Base-by-base conservation (phyloP, 1,140 invertebrate genomes). In the Triops longicaudatus region DNA sequence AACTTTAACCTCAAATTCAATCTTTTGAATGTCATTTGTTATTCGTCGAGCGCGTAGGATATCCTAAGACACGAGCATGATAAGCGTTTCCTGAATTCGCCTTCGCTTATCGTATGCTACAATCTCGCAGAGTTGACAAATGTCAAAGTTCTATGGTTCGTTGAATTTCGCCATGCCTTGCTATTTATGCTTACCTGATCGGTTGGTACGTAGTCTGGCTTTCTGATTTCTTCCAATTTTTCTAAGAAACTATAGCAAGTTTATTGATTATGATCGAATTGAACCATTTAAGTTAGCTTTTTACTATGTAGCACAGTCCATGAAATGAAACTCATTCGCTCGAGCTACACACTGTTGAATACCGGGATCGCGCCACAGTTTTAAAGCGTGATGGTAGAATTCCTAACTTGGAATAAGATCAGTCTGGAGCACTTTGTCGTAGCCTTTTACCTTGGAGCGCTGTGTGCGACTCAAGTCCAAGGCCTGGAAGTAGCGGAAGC, bases 291-390 rank as follows among this genome's bases (percentile, higher is more conserved):
- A 71, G 0, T 14, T n/a, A 26, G 26, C 17, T 37, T 26, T 79
- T 86, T 84, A 90, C 89, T 94, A 93, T 88, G 92, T 90, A 12
- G 93, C 91, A 81, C 91, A 92, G 81, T 94, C 92, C 77, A 93
- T 89, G 22, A 93, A 83, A 81, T 92, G 91, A 81, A 90, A 93
- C 84, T 93, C 91, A 81, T 92, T 92, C 0, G 91, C 91, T 81
- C 91, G 85, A 79, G 86, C 84, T 79, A 88, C 92, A 79, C 90
- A 90, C 79, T 90, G 86, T 81, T 90, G 87, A 1, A 94, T 89
- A 1, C 91, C 92, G 6, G 78, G n/a, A 82, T 91, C 90, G 12
- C 83, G 83, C 90, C 90, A 91, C 1, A 91, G 79, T 1, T 80
- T 81, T 79, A 87, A 84, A 0, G 90, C 88, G 80, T 90, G 85